Conservation (phyloP, 2,888 invertebrate species). For the Acronicta psi region DNA sequence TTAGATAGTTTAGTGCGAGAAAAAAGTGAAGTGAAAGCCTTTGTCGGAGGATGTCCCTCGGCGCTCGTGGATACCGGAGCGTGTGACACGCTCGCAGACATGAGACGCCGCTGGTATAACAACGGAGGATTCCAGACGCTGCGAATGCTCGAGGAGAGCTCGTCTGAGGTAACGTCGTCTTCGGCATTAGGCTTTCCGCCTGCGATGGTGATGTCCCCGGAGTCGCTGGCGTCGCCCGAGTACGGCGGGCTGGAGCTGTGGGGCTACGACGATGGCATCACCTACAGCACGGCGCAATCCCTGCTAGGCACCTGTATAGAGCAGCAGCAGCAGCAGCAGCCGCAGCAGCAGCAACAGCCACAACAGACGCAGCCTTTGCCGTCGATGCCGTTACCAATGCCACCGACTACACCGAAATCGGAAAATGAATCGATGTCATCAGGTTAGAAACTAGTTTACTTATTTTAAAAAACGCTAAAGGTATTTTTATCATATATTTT, state of each 20-base stretch:
- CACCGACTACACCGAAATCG: conserved; percentile 86
- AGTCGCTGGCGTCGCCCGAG: conserved; percentile 93
- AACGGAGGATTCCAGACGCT: conserved; percentile 91
- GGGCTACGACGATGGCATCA: conserved; percentile 91
- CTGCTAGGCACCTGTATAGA: conserved; percentile 84
- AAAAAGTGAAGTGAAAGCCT: conserved; percentile 87
- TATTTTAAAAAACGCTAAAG: background rate
- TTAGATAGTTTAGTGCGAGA: conserved; percentile 84
- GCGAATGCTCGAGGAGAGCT: conserved; percentile 92
- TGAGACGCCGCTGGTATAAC: conserved; percentile 94
- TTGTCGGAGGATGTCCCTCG: conserved; percentile 84
- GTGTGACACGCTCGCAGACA: conserved; percentile 87
- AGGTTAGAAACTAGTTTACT: conserved; percentile 71
- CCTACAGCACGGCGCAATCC: conserved; percentile 82
- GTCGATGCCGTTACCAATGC: conserved; percentile 86
- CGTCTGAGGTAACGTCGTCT: conserved; percentile 93
- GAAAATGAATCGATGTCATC: conserved; percentile 88
- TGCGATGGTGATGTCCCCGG: conserved; percentile 93
- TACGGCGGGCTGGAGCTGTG: conserved; percentile 95
- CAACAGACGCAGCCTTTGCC: conserved; percentile 88
- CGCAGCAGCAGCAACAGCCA: conserved; percentile 81
- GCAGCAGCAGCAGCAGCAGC: conserved; percentile 86
- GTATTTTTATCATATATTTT: conserved; percentile 25
- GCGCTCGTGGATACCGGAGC: conserved; percentile 76
- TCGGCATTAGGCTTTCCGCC: conserved; percentile 92